phyloP scores from a whole-genome alignment of 2,888 invertebrate genomes.

The Limulus polyphemus region DNA sequence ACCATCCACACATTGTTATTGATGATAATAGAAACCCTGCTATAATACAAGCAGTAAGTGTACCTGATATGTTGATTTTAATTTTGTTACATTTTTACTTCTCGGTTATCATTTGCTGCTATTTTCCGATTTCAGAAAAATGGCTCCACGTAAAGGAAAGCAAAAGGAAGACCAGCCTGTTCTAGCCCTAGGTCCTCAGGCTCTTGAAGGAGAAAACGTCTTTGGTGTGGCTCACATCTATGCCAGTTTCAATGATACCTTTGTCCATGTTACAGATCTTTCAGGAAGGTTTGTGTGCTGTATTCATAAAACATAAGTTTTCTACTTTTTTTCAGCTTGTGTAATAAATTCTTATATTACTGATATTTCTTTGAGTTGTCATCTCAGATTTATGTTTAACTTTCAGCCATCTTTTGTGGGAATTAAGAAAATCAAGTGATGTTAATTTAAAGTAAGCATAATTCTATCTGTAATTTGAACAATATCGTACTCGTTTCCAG shows the following conservation, averaged over 20 bases:
- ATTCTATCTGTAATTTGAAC: background rate
- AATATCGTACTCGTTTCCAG: slow-evolving; percentile 28
- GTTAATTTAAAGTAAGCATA: background rate
- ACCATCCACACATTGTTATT: too few species aligned
- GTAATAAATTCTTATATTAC: too few species aligned
- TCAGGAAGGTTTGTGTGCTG: slow-evolving; percentile 59
- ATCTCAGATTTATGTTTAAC: too few species aligned
- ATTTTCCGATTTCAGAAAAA: background rate
- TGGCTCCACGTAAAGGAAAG: slow-evolving; percentile 26
- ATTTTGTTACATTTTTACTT: too few species aligned
- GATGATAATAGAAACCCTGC: too few species aligned
- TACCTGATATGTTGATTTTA: too few species aligned
- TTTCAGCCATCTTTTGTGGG: too few species aligned
- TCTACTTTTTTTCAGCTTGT: background rate
- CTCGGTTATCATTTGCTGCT: too few species aligned
- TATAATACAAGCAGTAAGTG: too few species aligned
- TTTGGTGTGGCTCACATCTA: slow-evolving; percentile 99
- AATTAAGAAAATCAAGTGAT: too few species aligned
- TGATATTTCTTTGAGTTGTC: too few species aligned
- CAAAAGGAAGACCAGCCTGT: slow-evolving; percentile 25
- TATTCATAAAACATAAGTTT: background rate
- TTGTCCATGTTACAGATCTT: slow-evolving; percentile 98
- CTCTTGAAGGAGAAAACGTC: slow-evolving; percentile 91
- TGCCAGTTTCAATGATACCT: slow-evolving; percentile 99
- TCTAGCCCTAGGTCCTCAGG: slow-evolving; percentile 46